Conservation (phyloP, 2,113 vertebrate species). For the Etia nguti region DNA sequence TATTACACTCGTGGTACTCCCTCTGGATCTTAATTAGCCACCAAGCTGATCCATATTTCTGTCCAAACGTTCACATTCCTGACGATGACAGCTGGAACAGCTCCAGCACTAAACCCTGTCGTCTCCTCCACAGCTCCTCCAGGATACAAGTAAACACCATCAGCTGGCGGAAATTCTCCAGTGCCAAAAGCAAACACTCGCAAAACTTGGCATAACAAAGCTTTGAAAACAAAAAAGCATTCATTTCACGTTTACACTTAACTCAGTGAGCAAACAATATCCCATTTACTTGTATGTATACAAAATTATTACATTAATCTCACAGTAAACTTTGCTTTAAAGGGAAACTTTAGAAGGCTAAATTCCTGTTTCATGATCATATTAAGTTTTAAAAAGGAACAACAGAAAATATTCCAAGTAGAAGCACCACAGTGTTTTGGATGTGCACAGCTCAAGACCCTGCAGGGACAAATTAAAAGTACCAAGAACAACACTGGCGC, state of each 20-base stretch:
- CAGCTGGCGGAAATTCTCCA: background rate
- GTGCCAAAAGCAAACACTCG: background rate
- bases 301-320: background rate
- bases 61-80: background rate
- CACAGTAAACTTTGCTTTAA: background rate
- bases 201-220: background rate
- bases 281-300: background rate
- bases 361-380: background rate
- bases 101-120: background rate
- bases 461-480: background rate
- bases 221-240: background rate
- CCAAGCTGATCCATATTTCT: background rate
- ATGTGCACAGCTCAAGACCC: background rate
- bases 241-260: background rate
- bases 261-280: background rate
- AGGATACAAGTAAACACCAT: background rate
- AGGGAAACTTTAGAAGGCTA: background rate
- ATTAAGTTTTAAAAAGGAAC: background rate
- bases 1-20: background rate
- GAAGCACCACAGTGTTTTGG: background rate
- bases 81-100: background rate
- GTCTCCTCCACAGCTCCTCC: background rate
- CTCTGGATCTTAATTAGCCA: background rate
- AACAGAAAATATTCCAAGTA: background rate
- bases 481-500: background rate